Conservation (phyloP, 2,888 invertebrate species). For the Dysmachus trigonus region DNA sequence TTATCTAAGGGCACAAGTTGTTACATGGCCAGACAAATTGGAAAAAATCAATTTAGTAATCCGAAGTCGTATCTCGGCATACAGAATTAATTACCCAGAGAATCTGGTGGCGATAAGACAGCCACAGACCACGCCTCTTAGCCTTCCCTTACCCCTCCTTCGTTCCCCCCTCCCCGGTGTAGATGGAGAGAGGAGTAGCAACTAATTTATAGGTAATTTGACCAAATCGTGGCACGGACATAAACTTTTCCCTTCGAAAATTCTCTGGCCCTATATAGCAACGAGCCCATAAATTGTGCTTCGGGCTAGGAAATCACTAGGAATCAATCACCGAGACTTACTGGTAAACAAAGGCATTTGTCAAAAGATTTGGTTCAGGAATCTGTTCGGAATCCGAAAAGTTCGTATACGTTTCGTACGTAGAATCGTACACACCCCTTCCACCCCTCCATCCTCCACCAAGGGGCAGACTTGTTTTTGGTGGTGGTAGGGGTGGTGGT, state of each 20-base stretch:
- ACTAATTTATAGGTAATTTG: constrained; percentile 49
- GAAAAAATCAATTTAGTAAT: constrained; percentile 43
- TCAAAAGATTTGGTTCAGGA: constrained; percentile 46
- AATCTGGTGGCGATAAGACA: constrained; percentile 45
- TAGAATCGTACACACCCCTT: neutral
- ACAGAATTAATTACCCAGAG: constrained; percentile 45
- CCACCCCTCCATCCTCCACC: no score
- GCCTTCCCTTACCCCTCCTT: neutral
- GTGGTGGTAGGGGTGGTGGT: neutral
- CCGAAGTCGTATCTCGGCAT: constrained; percentile 39
- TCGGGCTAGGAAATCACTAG: constrained; percentile 46
- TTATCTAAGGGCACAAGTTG: neutral
- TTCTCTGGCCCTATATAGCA: constrained; percentile 21
- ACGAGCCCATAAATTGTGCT: constrained; percentile 44
- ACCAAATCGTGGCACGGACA: constrained; percentile 47
- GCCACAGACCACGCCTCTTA: constrained; percentile 19
- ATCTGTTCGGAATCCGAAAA: constrained; percentile 42
- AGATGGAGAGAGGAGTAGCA: neutral
- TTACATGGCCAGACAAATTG: constrained; percentile 41
- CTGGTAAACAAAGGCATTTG: constrained; percentile 49
- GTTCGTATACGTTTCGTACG: neutral
- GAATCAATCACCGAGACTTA: constrained; percentile 48
- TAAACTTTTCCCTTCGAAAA: constrained; percentile 44
- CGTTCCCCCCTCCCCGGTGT: neutral
- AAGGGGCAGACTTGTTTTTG: neutral